A percentile compares a stretch with the other conserved stretches of the same genome.
Conservation (phyloP, 2,797 vertebrate genomes). For the Pteronotus mesoamericanus region DNA sequence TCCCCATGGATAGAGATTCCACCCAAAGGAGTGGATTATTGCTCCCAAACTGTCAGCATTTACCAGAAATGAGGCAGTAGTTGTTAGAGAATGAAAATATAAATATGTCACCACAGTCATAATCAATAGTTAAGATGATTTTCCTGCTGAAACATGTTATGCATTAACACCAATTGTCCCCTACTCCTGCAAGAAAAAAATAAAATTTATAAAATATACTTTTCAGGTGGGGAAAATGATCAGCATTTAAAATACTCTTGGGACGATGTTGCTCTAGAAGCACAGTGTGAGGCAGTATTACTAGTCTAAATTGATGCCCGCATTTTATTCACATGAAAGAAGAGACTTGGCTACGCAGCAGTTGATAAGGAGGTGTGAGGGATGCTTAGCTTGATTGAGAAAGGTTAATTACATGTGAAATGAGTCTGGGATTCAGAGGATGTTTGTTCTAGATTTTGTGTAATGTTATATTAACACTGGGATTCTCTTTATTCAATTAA, state of each 20-base stretch:
- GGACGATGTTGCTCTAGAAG: background rate
- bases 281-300: background rate
- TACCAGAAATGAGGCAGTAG: background rate
- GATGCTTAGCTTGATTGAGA: slow-evolving; percentile 85
- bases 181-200: slow-evolving; percentile 6
- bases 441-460: slow-evolving; percentile 87
- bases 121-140: slow-evolving; percentile 19
- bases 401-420: slow-evolving; percentile 89
- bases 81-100: background rate
- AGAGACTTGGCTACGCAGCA: slow-evolving; percentile 22
- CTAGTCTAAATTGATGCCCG: background rate
- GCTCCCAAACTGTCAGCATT: background rate
- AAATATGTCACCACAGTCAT: background rate
- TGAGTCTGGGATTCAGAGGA: slow-evolving; percentile 84
- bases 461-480: slow-evolving; percentile 86
- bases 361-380: slow-evolving; percentile 73
- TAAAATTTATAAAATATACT: background rate
- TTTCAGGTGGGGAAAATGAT: background rate
- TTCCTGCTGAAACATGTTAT: background rate
- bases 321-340: slow-evolving; percentile 38
- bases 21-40: background rate
- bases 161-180: background rate
- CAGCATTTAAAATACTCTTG: background rate
- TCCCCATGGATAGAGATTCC: background rate
- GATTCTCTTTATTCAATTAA: slow-evolving; percentile 86